Evolutionary conservation across 2,113 vertebrate genomes (phyloP).

Genomic region (Rafetus swinhoei): DNA sequence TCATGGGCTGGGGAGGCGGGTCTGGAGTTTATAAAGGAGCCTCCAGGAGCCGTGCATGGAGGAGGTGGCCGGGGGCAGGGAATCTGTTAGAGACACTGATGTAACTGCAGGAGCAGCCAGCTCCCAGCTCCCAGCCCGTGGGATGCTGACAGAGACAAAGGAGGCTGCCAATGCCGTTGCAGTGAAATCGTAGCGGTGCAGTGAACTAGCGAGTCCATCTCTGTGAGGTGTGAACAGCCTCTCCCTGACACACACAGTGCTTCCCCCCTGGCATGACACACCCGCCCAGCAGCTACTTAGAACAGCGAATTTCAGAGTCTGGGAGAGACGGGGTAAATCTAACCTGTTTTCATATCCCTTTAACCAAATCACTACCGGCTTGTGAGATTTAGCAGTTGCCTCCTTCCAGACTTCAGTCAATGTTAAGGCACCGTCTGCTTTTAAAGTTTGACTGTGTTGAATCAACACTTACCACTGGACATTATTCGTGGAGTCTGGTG

Average conservation of each 20-base stretch:
- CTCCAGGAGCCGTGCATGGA: not conserved
- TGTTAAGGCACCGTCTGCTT: fast-evolving
- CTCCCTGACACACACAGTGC: not conserved
- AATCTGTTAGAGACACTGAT: not conserved
- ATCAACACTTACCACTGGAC: slow-evolving; percentile 3
- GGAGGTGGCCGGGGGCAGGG: not conserved
- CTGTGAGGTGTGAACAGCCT: not conserved
- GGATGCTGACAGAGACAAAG: not conserved
- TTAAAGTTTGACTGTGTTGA: not conserved
- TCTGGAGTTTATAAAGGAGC: not conserved
- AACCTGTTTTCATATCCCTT: not conserved
- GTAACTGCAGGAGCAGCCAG: not conserved
- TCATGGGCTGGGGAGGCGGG: not conserved
- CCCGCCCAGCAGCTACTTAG: fast-evolving
- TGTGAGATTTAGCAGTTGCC: not conserved
- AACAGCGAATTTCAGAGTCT: not conserved
- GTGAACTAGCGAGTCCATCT: not conserved
- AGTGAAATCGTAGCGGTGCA: too few relatives aligned
- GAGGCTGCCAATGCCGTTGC: not conserved
- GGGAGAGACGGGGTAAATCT: not conserved
- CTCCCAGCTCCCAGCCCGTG: not conserved
- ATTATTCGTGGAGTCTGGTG: slow-evolving; percentile 37
- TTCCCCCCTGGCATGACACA: fast-evolving
- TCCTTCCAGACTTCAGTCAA: slow-evolving; percentile 18
- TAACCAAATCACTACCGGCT: too few relatives aligned